Evolutionary conservation across 2,113 vertebrate species (phyloP), one percentile per base, ranked within the genome.

Genomic region (Oreochromis tanganicae): DNA sequence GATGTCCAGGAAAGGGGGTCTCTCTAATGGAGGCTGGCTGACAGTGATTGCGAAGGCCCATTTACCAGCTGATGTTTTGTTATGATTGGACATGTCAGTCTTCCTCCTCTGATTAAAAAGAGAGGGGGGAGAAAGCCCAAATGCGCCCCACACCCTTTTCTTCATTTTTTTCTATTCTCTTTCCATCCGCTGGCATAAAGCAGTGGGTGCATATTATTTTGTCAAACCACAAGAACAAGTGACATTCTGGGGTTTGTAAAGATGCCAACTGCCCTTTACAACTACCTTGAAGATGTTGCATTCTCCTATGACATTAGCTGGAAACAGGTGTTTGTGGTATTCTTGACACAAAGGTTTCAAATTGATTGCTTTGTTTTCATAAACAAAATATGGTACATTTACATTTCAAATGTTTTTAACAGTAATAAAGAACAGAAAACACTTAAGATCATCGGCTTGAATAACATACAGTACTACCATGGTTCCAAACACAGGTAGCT

Each of bases 71-170:
- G 98, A 99, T 97, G 98, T 97, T 97, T 99, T 99, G 98, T 99
- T 99, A 97, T 99, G 98, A 99, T 98, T 98, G 96, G 92, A 95
- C 97, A 97, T 97, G 98, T 99, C 98, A 99, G 98, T 99, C 98
- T 98, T 97, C 97, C 97, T 97, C 97, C 97, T 97, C 98, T 97
- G 98, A 99, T 99, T 99, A 99, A 98, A 98, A 98, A 98, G 97
- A 97, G 97, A 97, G 81, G 81, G 86, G 83, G 88, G 89, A 88
- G 91, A 93, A 90, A 84, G 93, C 85, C 84, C 89, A 91, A 98
- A 98, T 96, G 97, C 95, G 93, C 97, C 97, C 96, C 95, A 97
- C 97, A 95, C 98, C 97, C 97, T 97, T 97, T 97, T 96, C 90
- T 92, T 94, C 91, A 92, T 85, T 98, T 97, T 96, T 92, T 97